Conservation (phyloP, 2,113 vertebrate genomes). For the Lepidothrix coronata region DNA sequence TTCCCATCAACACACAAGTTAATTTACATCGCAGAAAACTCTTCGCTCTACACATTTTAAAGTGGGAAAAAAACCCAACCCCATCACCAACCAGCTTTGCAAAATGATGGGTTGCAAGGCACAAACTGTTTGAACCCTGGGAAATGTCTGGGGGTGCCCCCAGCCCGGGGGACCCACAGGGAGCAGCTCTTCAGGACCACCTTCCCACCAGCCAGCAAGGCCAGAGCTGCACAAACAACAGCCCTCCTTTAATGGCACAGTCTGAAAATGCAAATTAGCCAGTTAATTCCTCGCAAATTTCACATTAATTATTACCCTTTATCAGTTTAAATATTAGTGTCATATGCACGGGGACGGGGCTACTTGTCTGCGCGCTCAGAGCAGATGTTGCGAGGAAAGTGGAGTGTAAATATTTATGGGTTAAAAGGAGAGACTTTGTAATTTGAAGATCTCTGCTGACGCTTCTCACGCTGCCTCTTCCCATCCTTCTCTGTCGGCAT, state of each 20-base stretch:
- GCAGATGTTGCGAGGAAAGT: not conserved
- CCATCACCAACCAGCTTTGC: fast-evolving
- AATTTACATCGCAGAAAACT: not conserved
- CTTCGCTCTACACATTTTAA: fast-evolving
- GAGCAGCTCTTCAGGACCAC: not conserved
- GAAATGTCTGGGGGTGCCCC: not conserved
- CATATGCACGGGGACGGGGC: not conserved
- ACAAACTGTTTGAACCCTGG: not conserved
- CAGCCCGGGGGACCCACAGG: fast-evolving
- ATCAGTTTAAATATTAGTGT: not conserved
- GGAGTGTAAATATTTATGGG: conserved; percentile 55
- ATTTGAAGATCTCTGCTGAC: not conserved
- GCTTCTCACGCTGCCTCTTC: not conserved
- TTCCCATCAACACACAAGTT: not conserved
- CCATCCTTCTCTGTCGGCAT: not conserved
- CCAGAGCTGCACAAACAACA: not conserved
- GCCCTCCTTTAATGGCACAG: not conserved
- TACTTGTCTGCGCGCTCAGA: not conserved
- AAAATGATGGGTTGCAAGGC: not conserved
- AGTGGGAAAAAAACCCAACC: not conserved
- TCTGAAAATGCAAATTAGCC: conserved; percentile 20
- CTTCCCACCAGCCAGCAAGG: fast-evolving
- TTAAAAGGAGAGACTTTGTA: conserved; percentile 1
- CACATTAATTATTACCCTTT: conserved; percentile 30
- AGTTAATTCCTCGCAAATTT: not conserved